Evolutionary conservation across 2,888 invertebrate species (phyloP).

Genomic region (Troides oblongomaculatus): DNA sequence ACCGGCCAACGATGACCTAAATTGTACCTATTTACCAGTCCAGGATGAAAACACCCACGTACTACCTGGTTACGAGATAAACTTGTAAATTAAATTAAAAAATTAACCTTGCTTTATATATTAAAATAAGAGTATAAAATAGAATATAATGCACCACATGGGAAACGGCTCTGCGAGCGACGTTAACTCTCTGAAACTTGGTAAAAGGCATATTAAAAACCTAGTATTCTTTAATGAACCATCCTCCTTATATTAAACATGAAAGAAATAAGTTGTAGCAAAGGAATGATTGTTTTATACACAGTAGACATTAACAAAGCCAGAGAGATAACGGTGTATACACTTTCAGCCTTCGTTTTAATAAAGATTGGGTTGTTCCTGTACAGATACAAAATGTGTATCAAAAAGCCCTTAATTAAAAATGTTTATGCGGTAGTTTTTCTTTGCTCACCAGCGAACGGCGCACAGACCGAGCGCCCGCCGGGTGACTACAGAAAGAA

Average conservation of each 20-base stretch:
- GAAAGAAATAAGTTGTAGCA: too few species aligned
- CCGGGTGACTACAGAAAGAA: slow-evolving; percentile 38
- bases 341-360: slow-evolving; percentile 8
- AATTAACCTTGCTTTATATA: neutral
- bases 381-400: slow-evolving; percentile 11
- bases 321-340: neutral
- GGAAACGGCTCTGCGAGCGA: too few species aligned
- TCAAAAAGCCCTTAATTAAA: slow-evolving; percentile 22
- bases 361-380: neutral
- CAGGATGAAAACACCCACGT: slow-evolving; percentile 68
- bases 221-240: too few species aligned
- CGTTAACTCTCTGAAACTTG: too few species aligned
- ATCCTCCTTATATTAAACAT: too few species aligned
- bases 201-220: too few species aligned
- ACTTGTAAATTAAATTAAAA: neutral
- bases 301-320: neutral
- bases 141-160: neutral
- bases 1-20: slow-evolving; percentile 61
- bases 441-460: slow-evolving; percentile 34
- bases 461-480: slow-evolving; percentile 18
- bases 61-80: slow-evolving; percentile 66
- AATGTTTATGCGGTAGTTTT: slow-evolving; percentile 33
- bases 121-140: neutral
- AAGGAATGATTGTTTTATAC: too few species aligned
- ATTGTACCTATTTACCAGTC: slow-evolving; percentile 75